Evolutionary conservation across 2,888 invertebrate species (phyloP).

Genomic region (Digitonthophagus gazella): DNA sequence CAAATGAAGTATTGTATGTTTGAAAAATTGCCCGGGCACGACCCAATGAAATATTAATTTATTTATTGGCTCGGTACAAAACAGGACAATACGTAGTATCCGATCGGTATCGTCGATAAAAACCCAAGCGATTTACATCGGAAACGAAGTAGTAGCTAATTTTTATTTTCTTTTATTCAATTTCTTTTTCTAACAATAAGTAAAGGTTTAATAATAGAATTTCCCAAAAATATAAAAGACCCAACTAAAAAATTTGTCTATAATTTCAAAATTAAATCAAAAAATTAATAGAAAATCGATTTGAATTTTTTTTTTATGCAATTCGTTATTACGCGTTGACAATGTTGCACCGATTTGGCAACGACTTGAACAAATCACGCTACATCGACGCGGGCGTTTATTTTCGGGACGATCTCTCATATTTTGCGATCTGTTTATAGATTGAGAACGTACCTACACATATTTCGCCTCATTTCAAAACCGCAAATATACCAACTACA

Average conservation of each 20-base stretch:
- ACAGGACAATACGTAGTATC: conserved; percentile 3
- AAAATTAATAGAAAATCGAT: too few relatives aligned
- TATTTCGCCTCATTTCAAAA: too few relatives aligned
- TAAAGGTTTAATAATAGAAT: too few relatives aligned
- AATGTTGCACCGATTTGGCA: not conserved
- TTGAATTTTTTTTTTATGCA: not conserved
- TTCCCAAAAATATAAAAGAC: too few relatives aligned
- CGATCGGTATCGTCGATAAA: not conserved
- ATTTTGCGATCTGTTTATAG: too few relatives aligned
- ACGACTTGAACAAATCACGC: not conserved
- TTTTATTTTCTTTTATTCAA: too few relatives aligned
- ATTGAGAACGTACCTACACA: too few relatives aligned
- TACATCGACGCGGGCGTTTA: not conserved
- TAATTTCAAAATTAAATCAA: too few relatives aligned
- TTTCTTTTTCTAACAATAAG: too few relatives aligned
- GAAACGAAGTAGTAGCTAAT: not conserved
- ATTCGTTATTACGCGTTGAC: not conserved
- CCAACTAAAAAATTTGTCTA: too few relatives aligned
- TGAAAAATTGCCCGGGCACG: conserved; percentile 12
- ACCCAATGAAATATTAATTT: conserved; percentile 16
- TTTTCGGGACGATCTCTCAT: too few relatives aligned
- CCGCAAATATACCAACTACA: too few relatives aligned
- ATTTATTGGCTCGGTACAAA: conserved; percentile 12
- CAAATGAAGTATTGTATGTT: conserved; percentile 42
- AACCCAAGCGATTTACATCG: not conserved